phyloP scores from a whole-genome alignment of 1,140 invertebrate genomes.

The Eulimnadia texana region DNA sequence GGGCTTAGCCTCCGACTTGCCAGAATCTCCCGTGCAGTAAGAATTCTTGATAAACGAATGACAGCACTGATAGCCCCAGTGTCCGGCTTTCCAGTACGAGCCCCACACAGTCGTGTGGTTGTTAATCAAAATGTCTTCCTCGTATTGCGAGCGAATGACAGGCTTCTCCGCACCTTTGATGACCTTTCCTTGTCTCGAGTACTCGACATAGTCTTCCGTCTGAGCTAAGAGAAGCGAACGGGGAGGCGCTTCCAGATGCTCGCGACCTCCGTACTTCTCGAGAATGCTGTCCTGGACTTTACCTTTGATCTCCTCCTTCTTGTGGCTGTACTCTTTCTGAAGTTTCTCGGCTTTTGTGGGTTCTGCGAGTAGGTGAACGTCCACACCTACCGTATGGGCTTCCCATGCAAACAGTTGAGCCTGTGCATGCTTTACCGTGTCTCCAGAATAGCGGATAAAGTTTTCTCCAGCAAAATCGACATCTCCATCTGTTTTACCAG shows the following conservation, averaged over 20 bases:
- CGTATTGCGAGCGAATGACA: slow-evolving; percentile 73
- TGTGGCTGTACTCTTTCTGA: slow-evolving; percentile 75
- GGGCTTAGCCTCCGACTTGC: slow-evolving; percentile 24
- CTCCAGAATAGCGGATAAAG: slow-evolving; percentile 83
- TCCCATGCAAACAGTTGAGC: slow-evolving; percentile 98
- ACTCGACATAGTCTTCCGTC: slow-evolving; percentile 91
- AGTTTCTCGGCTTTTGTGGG: slow-evolving; percentile 92
- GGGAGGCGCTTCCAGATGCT: slow-evolving; percentile 75
- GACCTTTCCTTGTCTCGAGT: slow-evolving; percentile 80
- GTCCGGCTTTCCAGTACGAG: slow-evolving; percentile 78
- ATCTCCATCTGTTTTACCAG: slow-evolving; percentile 27
- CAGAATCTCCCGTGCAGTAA: slow-evolving; percentile 70
- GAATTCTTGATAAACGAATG: slow-evolving; percentile 84
- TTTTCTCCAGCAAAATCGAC: slow-evolving; percentile 91
- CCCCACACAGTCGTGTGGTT: slow-evolving; percentile 93
- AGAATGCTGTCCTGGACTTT: slow-evolving; percentile 58
- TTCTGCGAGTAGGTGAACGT: slow-evolving; percentile 91
- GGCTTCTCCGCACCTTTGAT: slow-evolving; percentile 68
- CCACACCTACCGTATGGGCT: slow-evolving; percentile 80
- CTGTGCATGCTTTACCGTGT: slow-evolving; percentile 75
- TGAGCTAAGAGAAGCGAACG: slow-evolving; percentile 78
- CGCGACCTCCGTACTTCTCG: slow-evolving; percentile 78
- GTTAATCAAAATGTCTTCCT: slow-evolving; percentile 83
- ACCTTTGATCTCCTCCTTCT: slow-evolving; percentile 72
- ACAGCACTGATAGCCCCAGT: slow-evolving; percentile 95